Conservation (phyloP, 2,113 vertebrate species). For the Ginglymostoma cirratum region DNA sequence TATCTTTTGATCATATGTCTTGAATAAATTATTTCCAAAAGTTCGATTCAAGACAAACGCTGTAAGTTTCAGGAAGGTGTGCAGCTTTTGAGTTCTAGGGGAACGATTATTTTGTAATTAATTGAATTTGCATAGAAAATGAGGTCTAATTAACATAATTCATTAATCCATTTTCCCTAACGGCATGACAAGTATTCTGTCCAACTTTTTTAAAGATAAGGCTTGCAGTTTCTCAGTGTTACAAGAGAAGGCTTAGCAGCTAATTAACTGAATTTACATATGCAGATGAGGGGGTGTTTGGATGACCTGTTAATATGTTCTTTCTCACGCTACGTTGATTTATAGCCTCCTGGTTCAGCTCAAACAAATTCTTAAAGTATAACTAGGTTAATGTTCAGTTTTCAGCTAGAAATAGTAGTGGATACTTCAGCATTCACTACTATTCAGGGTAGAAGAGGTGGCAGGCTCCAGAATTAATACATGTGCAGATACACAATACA, state of each 20-base stretch:
- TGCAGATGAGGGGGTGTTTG: not conserved
- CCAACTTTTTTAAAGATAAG: not conserved
- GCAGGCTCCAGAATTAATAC: not conserved
- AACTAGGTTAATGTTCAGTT: not conserved
- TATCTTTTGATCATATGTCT: not conserved
- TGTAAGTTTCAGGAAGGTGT: not conserved
- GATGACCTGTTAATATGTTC: not conserved
- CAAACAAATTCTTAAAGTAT: not conserved
- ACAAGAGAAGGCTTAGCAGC: not conserved
- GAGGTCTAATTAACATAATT: slow-evolving; percentile 13
- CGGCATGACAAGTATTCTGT: slow-evolving; percentile 25
- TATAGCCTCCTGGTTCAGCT: not conserved
- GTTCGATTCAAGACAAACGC: not conserved
- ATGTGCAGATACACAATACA: not conserved
- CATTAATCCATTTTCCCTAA: slow-evolving; percentile 27
- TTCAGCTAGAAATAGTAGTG: not conserved
- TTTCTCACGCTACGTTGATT: not conserved
- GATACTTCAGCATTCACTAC: not conserved
- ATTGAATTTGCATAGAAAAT: slow-evolving; percentile 5
- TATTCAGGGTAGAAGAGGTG: too few relatives aligned
- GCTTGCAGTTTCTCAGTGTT: not conserved
- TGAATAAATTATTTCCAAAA: not conserved
- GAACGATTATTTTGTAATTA: slow-evolving; percentile 24
- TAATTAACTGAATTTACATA: slow-evolving; percentile 31
- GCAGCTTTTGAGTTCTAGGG: slow-evolving; percentile 19